Conservation (phyloP, 2,113 vertebrate genomes). For the Protobothrops flavoviridis region DNA sequence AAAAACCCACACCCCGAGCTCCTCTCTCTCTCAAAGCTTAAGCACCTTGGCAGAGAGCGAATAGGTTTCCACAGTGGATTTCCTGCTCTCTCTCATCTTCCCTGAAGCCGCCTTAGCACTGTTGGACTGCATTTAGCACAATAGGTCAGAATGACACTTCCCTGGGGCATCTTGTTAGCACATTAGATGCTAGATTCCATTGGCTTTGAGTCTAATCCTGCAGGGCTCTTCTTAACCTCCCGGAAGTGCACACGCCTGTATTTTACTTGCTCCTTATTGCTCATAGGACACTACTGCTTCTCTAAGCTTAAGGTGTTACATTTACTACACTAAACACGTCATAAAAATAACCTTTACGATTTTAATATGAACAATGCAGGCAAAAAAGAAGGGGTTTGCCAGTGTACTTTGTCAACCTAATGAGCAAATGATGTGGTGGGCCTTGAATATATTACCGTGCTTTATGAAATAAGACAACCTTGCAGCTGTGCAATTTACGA, state of each 20-base stretch:
- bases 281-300: background rate
- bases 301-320: background rate
- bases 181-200: background rate
- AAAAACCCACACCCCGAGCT: background rate
- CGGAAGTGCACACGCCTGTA: background rate
- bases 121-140: background rate
- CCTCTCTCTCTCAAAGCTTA: background rate
- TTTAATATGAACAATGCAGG: background rate
- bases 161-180: background rate
- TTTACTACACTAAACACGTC: background rate
- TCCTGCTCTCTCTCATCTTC: background rate
- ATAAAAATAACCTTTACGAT: background rate
- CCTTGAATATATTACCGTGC: background rate
- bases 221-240: background rate
- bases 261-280: background rate
- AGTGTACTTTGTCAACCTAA: background rate
- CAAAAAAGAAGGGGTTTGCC: background rate
- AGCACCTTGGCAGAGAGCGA: background rate
- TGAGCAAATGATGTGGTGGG: background rate
- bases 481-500: background rate
- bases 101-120: background rate
- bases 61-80: background rate
- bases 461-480: background rate
- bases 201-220: background rate
- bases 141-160: background rate